Evolutionary conservation across 2,888 invertebrate genomes (phyloP).

Genomic region (Beris chalybata): DNA sequence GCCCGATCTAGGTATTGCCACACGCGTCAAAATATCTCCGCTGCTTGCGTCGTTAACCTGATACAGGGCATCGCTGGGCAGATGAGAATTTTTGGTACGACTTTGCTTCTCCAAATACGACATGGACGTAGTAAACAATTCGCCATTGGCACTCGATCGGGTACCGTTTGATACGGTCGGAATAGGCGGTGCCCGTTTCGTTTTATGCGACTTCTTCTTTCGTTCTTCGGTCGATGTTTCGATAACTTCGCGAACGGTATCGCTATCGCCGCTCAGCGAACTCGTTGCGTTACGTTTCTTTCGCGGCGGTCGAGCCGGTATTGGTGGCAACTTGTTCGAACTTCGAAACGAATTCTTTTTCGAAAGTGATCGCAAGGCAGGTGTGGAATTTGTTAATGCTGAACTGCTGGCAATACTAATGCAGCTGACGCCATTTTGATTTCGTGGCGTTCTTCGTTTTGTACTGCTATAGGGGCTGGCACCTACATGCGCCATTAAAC

Average conservation of each 20-base stretch:
- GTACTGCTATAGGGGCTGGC: slow-evolving; percentile 55
- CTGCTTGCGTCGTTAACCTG: slow-evolving; percentile 59
- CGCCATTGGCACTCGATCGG: slow-evolving; percentile 24
- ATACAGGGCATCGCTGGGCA: slow-evolving; percentile 28
- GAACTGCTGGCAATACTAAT: slow-evolving; percentile 72
- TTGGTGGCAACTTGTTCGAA: slow-evolving; percentile 47
- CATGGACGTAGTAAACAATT: slow-evolving; percentile 36
- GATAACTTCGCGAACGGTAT: slow-evolving; percentile 58
- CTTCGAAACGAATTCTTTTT: slow-evolving; percentile 41
- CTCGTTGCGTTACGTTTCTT: slow-evolving; percentile 70
- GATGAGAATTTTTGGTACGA: slow-evolving; percentile 26
- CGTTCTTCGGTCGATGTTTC: slow-evolving; percentile 59
- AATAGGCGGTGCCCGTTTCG: slow-evolving; percentile 61
- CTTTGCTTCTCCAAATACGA: slow-evolving; percentile 38
- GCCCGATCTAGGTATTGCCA: slow-evolving; percentile 81
- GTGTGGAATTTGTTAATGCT: slow-evolving; percentile 52
- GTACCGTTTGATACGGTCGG: slow-evolving; percentile 48
- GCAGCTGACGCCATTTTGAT: slow-evolving; percentile 75
- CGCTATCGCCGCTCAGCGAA: slow-evolving; percentile 65
- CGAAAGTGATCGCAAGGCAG: slow-evolving; percentile 12
- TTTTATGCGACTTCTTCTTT: slow-evolving; percentile 63
- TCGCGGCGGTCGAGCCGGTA: slow-evolving; percentile 73
- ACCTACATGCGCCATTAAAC: slow-evolving; percentile 79
- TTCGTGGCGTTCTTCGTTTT: slow-evolving; percentile 63
- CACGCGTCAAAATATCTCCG: slow-evolving; percentile 82